Percentiles rank a stretch among this genome's conserved stretches.
phyloP scores from a whole-genome alignment of 2,797 vertebrate species.

The Rhadinocentrus ornatus region DNA sequence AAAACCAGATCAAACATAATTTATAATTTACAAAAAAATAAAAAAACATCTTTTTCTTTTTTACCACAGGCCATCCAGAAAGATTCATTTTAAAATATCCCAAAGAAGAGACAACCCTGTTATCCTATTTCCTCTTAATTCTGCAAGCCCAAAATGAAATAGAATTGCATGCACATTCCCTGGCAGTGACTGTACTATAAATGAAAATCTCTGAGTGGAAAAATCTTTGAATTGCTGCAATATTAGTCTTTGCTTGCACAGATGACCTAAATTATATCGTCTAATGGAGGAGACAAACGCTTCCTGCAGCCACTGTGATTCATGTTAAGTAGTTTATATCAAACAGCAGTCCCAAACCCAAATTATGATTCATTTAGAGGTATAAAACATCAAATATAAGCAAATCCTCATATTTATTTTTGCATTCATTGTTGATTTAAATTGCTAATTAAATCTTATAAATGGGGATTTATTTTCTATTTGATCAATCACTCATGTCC shows the following conservation, averaged over 20 bases:
- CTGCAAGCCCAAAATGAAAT: conserved; percentile 16
- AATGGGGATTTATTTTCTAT: background rate
- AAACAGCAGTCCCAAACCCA: background rate
- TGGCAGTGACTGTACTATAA: conserved; percentile 8
- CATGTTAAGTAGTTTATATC: background rate
- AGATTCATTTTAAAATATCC: conserved; percentile 30
- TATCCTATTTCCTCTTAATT: conserved; percentile 18
- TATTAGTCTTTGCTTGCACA: background rate
- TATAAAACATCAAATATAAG: background rate
- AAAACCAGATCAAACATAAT: conserved; percentile 15
- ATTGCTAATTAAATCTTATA: background rate
- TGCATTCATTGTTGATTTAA: background rate
- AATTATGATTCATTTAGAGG: background rate
- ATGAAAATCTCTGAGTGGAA: conserved; percentile 18
- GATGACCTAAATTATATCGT: conserved; percentile 24
- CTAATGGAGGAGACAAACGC: conserved; percentile 27
- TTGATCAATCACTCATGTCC: background rate
- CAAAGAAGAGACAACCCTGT: conserved; percentile 29
- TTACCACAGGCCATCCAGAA: conserved; percentile 38
- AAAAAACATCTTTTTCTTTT: conserved; percentile 47
- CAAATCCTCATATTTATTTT: background rate
- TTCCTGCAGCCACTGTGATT: background rate
- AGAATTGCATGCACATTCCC: conserved; percentile 7
- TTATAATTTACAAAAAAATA: conserved; percentile 49
- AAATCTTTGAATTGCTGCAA: conserved; percentile 16